Conservation (phyloP, 2,888 invertebrate genomes). For the Cryptocheilus praepositus region DNA sequence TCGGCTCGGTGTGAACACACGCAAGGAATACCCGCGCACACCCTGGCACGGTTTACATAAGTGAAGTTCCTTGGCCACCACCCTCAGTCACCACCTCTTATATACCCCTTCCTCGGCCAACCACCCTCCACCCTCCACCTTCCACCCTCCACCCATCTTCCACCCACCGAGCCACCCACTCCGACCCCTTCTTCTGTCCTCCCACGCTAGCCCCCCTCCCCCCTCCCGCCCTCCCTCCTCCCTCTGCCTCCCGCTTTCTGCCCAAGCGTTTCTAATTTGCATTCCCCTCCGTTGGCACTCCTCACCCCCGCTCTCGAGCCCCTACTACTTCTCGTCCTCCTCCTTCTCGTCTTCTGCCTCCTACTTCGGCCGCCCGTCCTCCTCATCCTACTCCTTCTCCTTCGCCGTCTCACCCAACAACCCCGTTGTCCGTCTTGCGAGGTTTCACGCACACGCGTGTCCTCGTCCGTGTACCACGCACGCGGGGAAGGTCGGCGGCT, state of each 20-base stretch:
- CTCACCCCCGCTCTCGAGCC: slow-evolving; percentile 50
- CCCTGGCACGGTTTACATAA: slow-evolving; percentile 68
- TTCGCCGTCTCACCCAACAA: slow-evolving; percentile 46
- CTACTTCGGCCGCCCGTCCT: neutral
- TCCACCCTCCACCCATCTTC: slow-evolving; percentile 39
- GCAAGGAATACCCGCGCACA: slow-evolving; percentile 54
- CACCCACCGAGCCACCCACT: slow-evolving; percentile 38
- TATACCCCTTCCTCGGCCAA: slow-evolving; percentile 51
- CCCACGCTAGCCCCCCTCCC: slow-evolving; percentile 30
- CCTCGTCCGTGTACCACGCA: slow-evolving; percentile 55
- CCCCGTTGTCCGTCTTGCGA: slow-evolving; percentile 69
- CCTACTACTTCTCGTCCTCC: slow-evolving; percentile 28
- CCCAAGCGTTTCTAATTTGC: slow-evolving; percentile 74
- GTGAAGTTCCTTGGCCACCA: slow-evolving; percentile 71
- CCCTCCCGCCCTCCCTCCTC: slow-evolving; percentile 26
- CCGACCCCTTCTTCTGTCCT: slow-evolving; percentile 29
- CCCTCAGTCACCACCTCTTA: slow-evolving; percentile 61
- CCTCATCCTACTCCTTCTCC: slow-evolving; percentile 23
- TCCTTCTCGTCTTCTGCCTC: neutral
- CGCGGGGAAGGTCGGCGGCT: slow-evolving; percentile 31
- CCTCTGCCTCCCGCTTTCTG: slow-evolving; percentile 60
- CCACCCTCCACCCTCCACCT: too few species aligned
- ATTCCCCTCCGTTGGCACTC: slow-evolving; percentile 72
- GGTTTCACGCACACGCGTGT: slow-evolving; percentile 67
- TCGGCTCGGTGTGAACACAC: slow-evolving; percentile 45